Evolutionary conservation across 2,797 vertebrate species (phyloP).

Genomic region (Ispidina lecontei): DNA sequence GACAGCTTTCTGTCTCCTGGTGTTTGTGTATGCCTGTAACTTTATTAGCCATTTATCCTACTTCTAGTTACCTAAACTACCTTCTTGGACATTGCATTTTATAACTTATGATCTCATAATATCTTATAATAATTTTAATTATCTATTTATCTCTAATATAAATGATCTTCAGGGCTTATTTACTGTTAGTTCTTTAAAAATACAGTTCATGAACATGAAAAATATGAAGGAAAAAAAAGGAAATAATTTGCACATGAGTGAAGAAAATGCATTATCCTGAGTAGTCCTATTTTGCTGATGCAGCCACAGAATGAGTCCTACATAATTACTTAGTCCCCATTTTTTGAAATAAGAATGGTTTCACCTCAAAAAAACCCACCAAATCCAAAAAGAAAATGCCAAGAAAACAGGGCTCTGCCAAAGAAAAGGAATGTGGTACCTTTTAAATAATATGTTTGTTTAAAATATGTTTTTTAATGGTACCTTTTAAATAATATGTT

Average conservation of each 20-base stretch:
- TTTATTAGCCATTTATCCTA: background rate
- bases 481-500: too few relatives aligned
- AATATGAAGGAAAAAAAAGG: background rate
- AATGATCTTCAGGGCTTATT: background rate
- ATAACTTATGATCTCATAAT: background rate
- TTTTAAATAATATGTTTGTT: background rate
- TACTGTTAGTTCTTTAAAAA: background rate
- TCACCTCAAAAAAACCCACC: background rate
- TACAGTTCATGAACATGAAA: background rate
- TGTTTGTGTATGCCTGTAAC: background rate
- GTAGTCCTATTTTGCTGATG: background rate
- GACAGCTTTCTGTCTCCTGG: background rate
- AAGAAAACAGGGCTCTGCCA: background rate
- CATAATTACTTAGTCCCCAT: background rate
- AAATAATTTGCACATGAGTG: background rate
- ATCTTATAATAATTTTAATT: background rate
- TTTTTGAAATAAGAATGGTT: background rate
- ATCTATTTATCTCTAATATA: background rate
- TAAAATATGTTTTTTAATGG: too few relatives aligned
- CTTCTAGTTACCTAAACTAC: background rate
- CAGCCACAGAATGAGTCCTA: background rate
- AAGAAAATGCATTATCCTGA: background rate
- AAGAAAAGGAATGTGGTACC: background rate
- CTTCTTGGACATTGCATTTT: slow-evolving; percentile 14
- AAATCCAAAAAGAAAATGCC: background rate